Percentiles rank a stretch among this genome's conserved stretches.
Conservation (phyloP, 2,888 invertebrate species). For the Entomobrya proxima region DNA sequence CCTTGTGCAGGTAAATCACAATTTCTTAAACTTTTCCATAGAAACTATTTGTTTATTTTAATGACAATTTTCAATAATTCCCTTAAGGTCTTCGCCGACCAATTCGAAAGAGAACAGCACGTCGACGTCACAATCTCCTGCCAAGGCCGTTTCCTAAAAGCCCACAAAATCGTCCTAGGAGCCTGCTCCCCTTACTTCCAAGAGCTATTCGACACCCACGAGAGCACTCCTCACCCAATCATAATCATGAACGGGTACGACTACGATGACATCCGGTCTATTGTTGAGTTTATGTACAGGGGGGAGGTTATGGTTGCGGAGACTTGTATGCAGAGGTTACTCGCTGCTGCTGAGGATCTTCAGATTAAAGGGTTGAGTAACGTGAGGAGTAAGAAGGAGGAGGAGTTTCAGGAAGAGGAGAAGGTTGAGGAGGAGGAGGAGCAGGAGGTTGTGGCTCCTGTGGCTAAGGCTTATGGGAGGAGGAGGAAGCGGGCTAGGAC, state of each 20-base stretch:
- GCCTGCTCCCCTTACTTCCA: conserved; percentile 79
- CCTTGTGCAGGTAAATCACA: conserved; percentile 77
- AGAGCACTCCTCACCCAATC: conserved; percentile 77
- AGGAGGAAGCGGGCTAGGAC: conserved; percentile 43
- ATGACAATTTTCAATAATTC: conserved; percentile 43
- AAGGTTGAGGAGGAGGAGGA: neutral
- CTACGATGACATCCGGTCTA: conserved; percentile 78
- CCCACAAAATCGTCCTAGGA: conserved; percentile 79
- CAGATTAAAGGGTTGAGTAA: conserved; percentile 79
- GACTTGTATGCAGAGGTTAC: conserved; percentile 78
- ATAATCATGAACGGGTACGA: conserved; percentile 79
- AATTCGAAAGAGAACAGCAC: conserved; percentile 78
- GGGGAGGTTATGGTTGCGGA: conserved; percentile 79
- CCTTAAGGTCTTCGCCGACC: conserved; percentile 79
- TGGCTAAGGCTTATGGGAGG: neutral
- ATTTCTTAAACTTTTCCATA: neutral
- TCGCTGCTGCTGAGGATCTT: conserved; percentile 78
- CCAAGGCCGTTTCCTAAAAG: conserved; percentile 79
- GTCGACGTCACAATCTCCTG: conserved; percentile 80
- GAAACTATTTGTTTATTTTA: neutral
- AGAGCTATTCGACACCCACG: conserved; percentile 78
- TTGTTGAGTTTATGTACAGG: conserved; percentile 79
- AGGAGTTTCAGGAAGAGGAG: conserved; percentile 24
- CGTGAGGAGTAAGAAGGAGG: conserved; percentile 74
- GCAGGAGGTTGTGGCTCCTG: neutral